Base-by-base conservation (phyloP, 2,888 invertebrate genomes). In the Abrostola tripartita region DNA sequence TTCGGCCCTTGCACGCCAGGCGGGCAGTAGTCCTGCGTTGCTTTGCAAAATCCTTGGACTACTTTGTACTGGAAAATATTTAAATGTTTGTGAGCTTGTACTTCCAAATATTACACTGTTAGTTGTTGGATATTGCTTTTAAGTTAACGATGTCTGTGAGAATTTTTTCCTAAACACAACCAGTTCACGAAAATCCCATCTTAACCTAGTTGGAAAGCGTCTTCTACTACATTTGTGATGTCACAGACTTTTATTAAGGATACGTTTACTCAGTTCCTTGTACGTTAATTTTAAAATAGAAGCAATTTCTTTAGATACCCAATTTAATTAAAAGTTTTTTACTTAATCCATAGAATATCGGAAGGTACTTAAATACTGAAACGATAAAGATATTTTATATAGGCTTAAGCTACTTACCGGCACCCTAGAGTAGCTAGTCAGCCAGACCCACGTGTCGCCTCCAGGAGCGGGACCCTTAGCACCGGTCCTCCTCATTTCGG, bases 361-460 rank as follows among this genome's bases (percentile, higher is more conserved):
- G 10, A 40, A 0, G 7, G 10, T 40, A 0, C 10, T 9, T n/a
- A n/a, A n/a, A 40, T 40, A 9, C 40, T 40, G 5, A 40, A 9
- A 8, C 9, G 5, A 35, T 12, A 9, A 11, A 36, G 35, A 11
- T n/a, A n/a, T n/a, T n/a, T 36, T 36, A 36, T 50, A 47, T 0
- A 11, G 5, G 5, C 14, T 12, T 42, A 5, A 41, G 11, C 12
- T 52, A 87, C 92, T 88, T 76, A 98, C 98, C 84, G 98, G 97
- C 78, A 98, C 97, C 78, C 98, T 96, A 41, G 98, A 98, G 82
- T 98, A 97, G 71, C 97, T 97, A 61, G 98, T 98, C 74, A 98
- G 90, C 97, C 98, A 98, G 74, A 98, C 96, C 97, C 97, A 98
- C 36, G 97, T 96, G 78, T 97, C 97, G 1, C 96, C 97, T 0